phyloP scores from a whole-genome alignment of 2,113 vertebrate species.

The Mellivora capensis region DNA sequence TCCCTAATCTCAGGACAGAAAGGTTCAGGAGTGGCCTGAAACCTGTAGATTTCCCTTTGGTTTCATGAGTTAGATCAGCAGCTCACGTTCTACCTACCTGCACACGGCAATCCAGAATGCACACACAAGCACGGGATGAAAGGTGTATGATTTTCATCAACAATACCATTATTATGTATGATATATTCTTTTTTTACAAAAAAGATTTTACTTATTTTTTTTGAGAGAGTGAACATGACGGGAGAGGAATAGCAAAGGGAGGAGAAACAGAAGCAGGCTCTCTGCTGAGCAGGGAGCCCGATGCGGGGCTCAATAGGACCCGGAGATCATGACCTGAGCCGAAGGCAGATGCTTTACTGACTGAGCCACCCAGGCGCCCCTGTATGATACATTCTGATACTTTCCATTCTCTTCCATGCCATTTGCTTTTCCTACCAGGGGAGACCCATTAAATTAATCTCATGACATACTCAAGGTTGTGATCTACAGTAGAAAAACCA shows the following conservation, averaged over 20 bases:
- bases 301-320: not conserved
- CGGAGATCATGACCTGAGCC: not conserved
- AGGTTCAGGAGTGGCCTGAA: not conserved
- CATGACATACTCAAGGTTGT: not conserved
- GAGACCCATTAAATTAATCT: not conserved
- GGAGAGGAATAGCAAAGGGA: not conserved
- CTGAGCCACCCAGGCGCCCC: not conserved
- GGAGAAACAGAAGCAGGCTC: not conserved
- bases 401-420: not conserved
- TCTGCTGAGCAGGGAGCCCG: accelerated
- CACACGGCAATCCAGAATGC: not conserved
- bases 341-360: not conserved
- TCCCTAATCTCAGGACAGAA: not conserved
- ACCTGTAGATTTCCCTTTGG: not conserved
- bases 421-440: not conserved
- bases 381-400: not conserved
- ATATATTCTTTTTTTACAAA: not conserved
- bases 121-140: accelerated
- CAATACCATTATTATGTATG: not conserved
- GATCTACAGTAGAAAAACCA: not conserved
- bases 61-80: not conserved
- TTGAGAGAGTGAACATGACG: not conserved
- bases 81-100: not conserved
- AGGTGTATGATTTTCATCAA: not conserved
- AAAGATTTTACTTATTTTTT: not conserved